Conservation (phyloP, 1,140 invertebrate genomes). For the Ephestia elutella region DNA sequence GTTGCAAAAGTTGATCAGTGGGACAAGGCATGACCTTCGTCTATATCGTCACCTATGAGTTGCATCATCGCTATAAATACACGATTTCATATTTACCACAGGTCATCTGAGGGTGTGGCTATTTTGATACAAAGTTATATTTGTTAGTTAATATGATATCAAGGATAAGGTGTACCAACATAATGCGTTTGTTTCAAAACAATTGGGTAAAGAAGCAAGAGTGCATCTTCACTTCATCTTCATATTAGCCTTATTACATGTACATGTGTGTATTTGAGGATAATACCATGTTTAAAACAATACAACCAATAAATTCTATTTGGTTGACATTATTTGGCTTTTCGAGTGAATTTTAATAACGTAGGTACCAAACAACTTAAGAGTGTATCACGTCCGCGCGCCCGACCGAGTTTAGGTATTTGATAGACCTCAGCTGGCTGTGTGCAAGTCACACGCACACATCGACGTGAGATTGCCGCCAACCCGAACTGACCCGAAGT, state of each 20-base stretch:
- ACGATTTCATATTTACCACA: conserved; percentile 5
- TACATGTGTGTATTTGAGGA: too few species aligned
- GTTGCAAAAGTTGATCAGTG: conserved; percentile 4
- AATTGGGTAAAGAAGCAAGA: not conserved
- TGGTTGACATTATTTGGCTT: too few species aligned
- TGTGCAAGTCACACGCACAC: too few species aligned
- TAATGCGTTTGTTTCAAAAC: not conserved
- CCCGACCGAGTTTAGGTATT: too few species aligned
- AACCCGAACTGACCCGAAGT: too few species aligned
- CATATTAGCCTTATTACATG: not conserved
- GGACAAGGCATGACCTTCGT: conserved; percentile 27
- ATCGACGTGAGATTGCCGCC: too few species aligned
- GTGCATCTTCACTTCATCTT: not conserved
- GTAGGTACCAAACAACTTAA: too few species aligned
- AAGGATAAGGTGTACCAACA: not conserved
- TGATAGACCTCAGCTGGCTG: too few species aligned
- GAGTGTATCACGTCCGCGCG: too few species aligned
- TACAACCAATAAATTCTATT: too few species aligned
- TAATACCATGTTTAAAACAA: too few species aligned
- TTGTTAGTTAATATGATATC: not conserved
- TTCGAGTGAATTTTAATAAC: too few species aligned
- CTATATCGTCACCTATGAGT: conserved; percentile 33
- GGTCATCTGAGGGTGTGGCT: not conserved
- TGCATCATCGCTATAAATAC: conserved; percentile 46
- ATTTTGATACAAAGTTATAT: not conserved